These are phyloP conservation scores for Pelobates fuscus DNA, from an alignment of 2,113 vertebrate species.

Conservation along the genomic window DNA sequence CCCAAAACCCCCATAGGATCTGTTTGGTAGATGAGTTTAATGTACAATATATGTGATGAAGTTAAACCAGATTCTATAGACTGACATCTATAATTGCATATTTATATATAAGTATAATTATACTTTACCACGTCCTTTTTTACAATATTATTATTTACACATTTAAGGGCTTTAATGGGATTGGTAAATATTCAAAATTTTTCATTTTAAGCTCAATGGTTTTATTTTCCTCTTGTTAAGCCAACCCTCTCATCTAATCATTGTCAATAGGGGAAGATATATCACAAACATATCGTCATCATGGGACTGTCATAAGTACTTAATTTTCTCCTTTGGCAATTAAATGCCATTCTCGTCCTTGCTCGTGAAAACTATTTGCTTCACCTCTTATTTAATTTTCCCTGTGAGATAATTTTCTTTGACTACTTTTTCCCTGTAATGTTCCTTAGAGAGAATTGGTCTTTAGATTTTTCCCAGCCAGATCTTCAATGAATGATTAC, in stretches of 20 bases:
- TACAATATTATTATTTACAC: too few species aligned
- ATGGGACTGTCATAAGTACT: not conserved
- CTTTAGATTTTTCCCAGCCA: not conserved
- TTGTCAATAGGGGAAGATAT: not conserved
- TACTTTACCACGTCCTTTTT: too few species aligned
- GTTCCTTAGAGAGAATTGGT: conserved; percentile 3
- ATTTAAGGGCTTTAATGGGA: too few species aligned
- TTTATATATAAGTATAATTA: too few species aligned
- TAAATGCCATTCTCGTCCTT: not conserved
- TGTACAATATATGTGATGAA: too few species aligned
- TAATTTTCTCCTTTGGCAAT: conserved; percentile 5
- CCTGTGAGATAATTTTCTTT: conserved; percentile 21
- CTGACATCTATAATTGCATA: too few species aligned
- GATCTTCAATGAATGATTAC: not conserved
- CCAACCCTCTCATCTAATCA: not conserved
- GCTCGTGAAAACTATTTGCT: conserved; percentile 6
- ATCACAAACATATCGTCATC: not conserved
- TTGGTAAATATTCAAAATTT: too few species aligned
- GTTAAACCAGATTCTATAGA: too few species aligned
- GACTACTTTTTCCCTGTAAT: not conserved
- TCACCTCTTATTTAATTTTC: conserved; percentile 19
- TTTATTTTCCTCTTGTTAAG: not conserved
- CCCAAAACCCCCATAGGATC: too few species aligned
- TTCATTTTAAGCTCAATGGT: too few species aligned
- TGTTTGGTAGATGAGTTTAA: too few species aligned